Evolutionary conservation across 2,888 invertebrate species (phyloP).

Genomic region (Cyaniris semiargus): DNA sequence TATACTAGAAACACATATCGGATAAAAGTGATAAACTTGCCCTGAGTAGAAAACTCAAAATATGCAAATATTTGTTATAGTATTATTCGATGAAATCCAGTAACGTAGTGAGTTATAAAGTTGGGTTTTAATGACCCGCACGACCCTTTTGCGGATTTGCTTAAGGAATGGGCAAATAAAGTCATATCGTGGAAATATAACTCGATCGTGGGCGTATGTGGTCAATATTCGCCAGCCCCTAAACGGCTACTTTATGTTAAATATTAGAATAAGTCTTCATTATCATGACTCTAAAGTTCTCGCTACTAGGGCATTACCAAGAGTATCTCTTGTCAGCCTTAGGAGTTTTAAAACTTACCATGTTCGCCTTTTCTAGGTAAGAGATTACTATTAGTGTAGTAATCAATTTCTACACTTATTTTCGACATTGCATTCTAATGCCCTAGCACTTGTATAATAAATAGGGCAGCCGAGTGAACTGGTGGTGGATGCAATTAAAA

Average conservation of each 20-base stretch:
- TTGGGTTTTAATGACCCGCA: constrained; percentile 23
- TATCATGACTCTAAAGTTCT: not conserved
- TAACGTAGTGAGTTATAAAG: constrained; percentile 20
- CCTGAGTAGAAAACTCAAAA: not conserved
- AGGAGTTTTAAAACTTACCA: too few relatives aligned
- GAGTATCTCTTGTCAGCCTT: not conserved
- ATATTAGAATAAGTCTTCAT: not conserved
- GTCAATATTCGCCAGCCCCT: constrained; percentile 6
- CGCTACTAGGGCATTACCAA: not conserved
- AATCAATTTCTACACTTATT: not conserved
- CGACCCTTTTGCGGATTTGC: constrained; percentile 32
- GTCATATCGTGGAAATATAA: constrained; percentile 32
- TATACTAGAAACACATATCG: too few relatives aligned
- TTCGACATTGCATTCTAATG: not conserved
- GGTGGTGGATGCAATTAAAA: not conserved
- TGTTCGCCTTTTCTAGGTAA: too few relatives aligned
- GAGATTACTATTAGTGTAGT: too few relatives aligned
- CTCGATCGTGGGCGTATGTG: constrained; percentile 3
- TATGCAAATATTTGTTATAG: not conserved
- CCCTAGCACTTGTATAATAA: not conserved
- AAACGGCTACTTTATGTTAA: not conserved
- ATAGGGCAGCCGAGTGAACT: not conserved
- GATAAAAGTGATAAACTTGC: not conserved
- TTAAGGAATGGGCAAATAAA: constrained; percentile 35
- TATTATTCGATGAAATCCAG: constrained; percentile 9